Percentiles rank a stretch among this genome's conserved stretches.
Evolutionary conservation across 2,888 invertebrate species (phyloP).

Genomic region (Leptura quadrifasciata): DNA sequence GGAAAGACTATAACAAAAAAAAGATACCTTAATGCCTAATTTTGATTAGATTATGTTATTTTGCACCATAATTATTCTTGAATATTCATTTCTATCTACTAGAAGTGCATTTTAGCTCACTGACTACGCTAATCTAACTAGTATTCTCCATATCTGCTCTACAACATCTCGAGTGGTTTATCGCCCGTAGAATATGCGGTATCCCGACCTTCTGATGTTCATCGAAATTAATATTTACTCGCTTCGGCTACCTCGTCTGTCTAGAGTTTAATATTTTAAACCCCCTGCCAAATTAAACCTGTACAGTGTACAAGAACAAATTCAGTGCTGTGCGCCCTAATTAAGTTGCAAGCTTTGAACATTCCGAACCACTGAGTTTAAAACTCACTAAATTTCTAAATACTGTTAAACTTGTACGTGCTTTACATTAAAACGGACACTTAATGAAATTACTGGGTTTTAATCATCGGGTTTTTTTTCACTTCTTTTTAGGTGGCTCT

Average conservation of each 20-base stretch:
- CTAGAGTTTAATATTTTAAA: slow-evolving; percentile 43
- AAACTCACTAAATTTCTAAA: slow-evolving; percentile 36
- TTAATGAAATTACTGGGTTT: slow-evolving; percentile 29
- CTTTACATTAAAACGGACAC: slow-evolving; percentile 25
- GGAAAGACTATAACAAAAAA: too few relatives aligned
- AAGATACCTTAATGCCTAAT: too few relatives aligned
- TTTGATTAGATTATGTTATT: too few relatives aligned
- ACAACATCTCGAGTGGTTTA: slow-evolving; percentile 12
- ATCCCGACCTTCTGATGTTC: slow-evolving; percentile 24
- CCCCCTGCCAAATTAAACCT: slow-evolving; percentile 38
- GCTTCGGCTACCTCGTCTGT: slow-evolving; percentile 35
- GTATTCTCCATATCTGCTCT: neutral
- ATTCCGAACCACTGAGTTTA: slow-evolving; percentile 37
- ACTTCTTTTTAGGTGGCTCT: neutral
- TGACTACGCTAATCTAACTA: slow-evolving; percentile 10
- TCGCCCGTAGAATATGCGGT: slow-evolving; percentile 18
- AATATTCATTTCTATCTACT: neutral
- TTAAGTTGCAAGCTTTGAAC: slow-evolving; percentile 39
- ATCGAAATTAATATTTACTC: slow-evolving; percentile 49
- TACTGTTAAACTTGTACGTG: slow-evolving; percentile 30
- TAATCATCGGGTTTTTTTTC: slow-evolving; percentile 13
- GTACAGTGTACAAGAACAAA: slow-evolving; percentile 23
- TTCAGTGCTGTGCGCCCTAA: slow-evolving; percentile 22
- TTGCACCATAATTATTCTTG: too few relatives aligned
- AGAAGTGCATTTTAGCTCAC: neutral